These are phyloP conservation scores for Acanthurus lineatus DNA, from an alignment of 2,797 vertebrate species.

Conservation along the genomic window DNA sequence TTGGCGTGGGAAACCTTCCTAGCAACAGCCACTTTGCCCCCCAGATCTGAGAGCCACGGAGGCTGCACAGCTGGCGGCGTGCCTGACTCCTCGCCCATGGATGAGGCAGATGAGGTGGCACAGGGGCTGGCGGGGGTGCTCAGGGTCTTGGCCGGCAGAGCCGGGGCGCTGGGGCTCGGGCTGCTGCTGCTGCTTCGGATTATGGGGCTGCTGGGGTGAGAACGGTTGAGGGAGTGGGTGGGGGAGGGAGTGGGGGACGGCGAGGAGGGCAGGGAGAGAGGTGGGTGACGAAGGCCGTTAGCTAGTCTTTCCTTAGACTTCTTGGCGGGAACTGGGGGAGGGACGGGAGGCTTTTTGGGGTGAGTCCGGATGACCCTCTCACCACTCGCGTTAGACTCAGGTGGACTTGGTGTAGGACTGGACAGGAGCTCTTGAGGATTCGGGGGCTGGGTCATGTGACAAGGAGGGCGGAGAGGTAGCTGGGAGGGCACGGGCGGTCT, in stretches of 20 bases:
- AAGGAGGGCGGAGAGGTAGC: conserved; percentile 67
- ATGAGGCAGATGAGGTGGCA: conserved; percentile 73
- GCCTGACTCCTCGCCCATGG: conserved; percentile 81
- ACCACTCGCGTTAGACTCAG: conserved; percentile 56
- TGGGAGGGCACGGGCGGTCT: conserved; percentile 78
- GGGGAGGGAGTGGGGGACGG: conserved; percentile 77
- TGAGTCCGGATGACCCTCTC: conserved; percentile 85
- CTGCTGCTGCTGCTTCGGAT: conserved; percentile 59
- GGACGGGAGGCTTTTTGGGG: conserved; percentile 92
- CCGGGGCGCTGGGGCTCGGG: conserved; percentile 67
- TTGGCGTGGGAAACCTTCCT: conserved; percentile 90
- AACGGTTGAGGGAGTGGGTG: conserved; percentile 73
- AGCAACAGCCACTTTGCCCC: conserved; percentile 87
- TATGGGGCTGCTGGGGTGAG: conserved; percentile 78
- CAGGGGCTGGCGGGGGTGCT: conserved; percentile 77
- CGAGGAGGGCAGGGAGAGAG: conserved; percentile 80
- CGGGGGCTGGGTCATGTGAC: conserved; percentile 41
- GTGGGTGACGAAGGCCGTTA: conserved; percentile 89
- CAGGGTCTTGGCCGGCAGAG: conserved; percentile 78
- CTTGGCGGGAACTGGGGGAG: conserved; percentile 96
- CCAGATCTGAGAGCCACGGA: conserved; percentile 89
- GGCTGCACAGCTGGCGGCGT: conserved; percentile 83
- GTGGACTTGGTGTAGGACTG: conserved; percentile 72
- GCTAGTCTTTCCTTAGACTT: conserved; percentile 93
- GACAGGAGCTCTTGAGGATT: conserved; percentile 62